phyloP scores from a whole-genome alignment of 1,140 invertebrate species.

The Anastatus disparis region DNA sequence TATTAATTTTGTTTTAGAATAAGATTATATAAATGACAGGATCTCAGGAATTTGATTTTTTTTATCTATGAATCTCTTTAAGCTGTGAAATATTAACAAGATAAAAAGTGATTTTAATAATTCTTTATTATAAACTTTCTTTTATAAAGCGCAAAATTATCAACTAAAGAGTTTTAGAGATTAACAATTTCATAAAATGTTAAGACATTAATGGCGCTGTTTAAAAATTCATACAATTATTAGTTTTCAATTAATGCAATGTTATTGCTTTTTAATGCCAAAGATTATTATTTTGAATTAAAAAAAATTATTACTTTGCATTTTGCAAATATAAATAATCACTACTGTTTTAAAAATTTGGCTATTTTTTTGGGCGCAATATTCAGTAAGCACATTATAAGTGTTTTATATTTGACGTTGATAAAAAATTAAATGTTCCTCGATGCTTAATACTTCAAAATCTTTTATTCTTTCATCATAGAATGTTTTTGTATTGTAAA shows the following conservation, averaged over 20 bases:
- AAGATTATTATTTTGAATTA: conserved; percentile 6
- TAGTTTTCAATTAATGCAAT: background rate
- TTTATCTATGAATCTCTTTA: background rate
- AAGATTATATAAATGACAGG: background rate
- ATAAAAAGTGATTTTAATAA: too few species aligned
- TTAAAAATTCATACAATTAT: background rate
- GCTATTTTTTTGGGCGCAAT: too few species aligned
- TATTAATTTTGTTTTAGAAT: background rate
- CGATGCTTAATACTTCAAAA: background rate
- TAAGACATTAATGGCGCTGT: background rate
- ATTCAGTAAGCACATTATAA: background rate
- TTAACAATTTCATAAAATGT: background rate
- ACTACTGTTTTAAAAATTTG: too few species aligned
- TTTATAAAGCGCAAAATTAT: conserved; percentile 14
- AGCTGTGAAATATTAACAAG: conserved; percentile 10
- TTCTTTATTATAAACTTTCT: too few species aligned
- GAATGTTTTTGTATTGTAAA: conserved; percentile 3
- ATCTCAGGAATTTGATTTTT: conserved; percentile 8
- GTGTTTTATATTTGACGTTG: conserved; percentile 1
- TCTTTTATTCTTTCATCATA: conserved; percentile 3
- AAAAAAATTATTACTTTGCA: too few species aligned
- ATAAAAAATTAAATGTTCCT: conserved; percentile 8
- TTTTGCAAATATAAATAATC: too few species aligned
- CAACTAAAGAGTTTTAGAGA: background rate
- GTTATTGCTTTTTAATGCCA: background rate